These are phyloP conservation scores for Sesia bembeciformis DNA, from an alignment of 2,888 invertebrate species.

Conservation along the genomic window DNA sequence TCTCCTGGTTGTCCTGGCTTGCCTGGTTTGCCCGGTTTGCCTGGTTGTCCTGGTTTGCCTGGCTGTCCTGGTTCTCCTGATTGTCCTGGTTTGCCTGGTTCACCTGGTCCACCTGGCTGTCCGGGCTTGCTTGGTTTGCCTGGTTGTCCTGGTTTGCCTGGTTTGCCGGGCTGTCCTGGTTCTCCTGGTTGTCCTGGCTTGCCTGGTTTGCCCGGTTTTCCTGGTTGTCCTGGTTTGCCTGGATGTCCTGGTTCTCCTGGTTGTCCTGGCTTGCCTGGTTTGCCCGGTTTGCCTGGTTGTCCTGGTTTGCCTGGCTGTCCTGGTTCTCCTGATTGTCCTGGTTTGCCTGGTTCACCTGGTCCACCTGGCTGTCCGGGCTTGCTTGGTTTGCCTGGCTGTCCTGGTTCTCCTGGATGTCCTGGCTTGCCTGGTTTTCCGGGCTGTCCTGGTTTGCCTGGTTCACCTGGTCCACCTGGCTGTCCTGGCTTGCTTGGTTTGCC, in stretches of 20 bases:
- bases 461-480: neutral
- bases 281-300: neutral
- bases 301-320: neutral
- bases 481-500: neutral
- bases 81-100: neutral
- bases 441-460: neutral
- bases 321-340: neutral
- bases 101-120: neutral
- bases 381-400: neutral
- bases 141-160: neutral
- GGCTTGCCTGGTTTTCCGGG: neutral
- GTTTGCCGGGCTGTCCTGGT: neutral
- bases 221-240: neutral
- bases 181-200: neutral
- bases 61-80: neutral
- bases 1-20: neutral
- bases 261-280: neutral
- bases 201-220: neutral
- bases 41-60: neutral
- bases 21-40: neutral
- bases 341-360: neutral
- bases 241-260: neutral
- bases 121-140: neutral
- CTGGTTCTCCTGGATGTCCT: neutral
- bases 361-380: neutral